Conservation (phyloP, 2,113 vertebrate genomes). For the Aptenodytes patagonicus region DNA sequence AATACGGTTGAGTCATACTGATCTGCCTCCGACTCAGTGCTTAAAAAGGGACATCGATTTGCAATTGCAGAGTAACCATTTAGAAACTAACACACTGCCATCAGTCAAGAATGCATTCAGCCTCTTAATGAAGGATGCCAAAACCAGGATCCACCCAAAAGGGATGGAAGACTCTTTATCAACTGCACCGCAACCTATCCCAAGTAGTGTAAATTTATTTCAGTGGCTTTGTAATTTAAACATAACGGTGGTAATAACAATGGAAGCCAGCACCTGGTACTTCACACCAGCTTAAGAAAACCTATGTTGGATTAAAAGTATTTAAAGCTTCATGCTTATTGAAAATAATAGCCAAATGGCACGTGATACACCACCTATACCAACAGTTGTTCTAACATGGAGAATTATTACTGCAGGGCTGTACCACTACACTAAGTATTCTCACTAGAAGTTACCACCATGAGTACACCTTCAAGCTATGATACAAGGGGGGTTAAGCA, state of each 20-base stretch:
- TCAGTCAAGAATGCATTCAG: neutral
- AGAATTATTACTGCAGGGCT: neutral
- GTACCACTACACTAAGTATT: neutral
- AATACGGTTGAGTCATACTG: neutral
- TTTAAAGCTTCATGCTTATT: neutral
- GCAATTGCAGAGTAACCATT: neutral
- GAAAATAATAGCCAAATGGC: neutral
- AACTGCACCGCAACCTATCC: neutral
- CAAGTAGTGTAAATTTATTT: neutral
- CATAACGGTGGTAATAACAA: neutral
- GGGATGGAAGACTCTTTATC: neutral
- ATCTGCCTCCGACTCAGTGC: neutral
- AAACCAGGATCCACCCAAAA: neutral
- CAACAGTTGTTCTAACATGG: neutral
- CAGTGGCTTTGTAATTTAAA: neutral
- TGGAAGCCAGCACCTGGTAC: neutral
- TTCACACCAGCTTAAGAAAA: neutral
- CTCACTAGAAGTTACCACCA: neutral
- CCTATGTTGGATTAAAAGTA: neutral
- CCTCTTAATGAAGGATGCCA: neutral
- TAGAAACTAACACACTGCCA: neutral
- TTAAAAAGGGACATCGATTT: neutral
- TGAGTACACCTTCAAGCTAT: neutral
- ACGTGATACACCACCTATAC: neutral
- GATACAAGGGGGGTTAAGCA: neutral